phyloP scores from a whole-genome alignment of 1,140 invertebrate genomes.

The Heliconius himera region DNA sequence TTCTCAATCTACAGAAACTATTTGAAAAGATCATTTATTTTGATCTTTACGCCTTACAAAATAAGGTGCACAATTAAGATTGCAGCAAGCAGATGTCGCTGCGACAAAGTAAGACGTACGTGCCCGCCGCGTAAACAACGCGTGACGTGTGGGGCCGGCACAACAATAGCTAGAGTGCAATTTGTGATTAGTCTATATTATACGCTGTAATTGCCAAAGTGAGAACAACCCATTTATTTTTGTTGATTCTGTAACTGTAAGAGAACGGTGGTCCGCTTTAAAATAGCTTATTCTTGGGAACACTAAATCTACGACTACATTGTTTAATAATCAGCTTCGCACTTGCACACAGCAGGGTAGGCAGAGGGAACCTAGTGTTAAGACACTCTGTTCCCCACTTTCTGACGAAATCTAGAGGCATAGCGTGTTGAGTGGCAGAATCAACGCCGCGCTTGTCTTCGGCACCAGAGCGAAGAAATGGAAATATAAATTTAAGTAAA shows the following conservation, averaged over 20 bases:
- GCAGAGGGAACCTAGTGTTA: no score
- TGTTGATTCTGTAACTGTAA: constrained; percentile 58
- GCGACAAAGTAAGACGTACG: constrained; percentile 78
- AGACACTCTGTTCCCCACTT: no score
- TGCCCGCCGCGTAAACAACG: constrained; percentile 71
- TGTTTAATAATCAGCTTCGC: constrained; percentile 25
- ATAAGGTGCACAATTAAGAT: constrained; percentile 23
- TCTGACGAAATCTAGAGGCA: no score
- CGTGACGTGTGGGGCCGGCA: constrained; percentile 71
- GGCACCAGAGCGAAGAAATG: no score
- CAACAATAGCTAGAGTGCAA: constrained; percentile 74
- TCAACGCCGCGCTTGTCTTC: no score
- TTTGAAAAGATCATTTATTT: background rate
- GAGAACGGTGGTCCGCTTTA: constrained; percentile 49
- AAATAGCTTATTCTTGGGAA: constrained; percentile 45
- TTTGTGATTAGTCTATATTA: constrained; percentile 77
- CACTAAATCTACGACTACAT: constrained; percentile 41
- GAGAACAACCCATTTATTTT: constrained; percentile 60
- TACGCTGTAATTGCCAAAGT: constrained; percentile 63
- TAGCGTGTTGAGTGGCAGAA: no score
- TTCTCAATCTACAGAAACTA: constrained; percentile 9
- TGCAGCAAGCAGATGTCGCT: constrained; percentile 58
- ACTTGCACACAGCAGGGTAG: no score
- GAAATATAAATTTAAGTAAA: no score
- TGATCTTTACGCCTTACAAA: constrained; percentile 10